Base-by-base conservation (phyloP, 2,113 vertebrate species). In the Narcine bancroftii region DNA sequence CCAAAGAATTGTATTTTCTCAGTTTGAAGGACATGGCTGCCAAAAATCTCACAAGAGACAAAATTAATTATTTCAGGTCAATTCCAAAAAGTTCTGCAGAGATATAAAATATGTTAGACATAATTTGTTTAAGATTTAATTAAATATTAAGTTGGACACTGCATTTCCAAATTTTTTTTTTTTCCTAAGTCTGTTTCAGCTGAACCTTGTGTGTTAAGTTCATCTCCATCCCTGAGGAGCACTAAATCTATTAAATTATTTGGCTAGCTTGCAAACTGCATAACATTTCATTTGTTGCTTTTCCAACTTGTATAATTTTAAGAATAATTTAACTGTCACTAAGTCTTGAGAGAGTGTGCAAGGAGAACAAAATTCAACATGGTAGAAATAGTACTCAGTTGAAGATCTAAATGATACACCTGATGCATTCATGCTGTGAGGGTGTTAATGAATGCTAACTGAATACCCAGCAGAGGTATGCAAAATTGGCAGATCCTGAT, bases 101-200 rank as follows among this genome's bases (percentile, higher is more conserved):
- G 53, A 63, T 87, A 21, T 53, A 87, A 87, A 87, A 60, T n/a
- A 56, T 87, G n/a, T 63, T 56, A 50, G 79, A 85, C 79, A 56
- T 85, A 53, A 87, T 87, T 60, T 19, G 11, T 87, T 87, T 60
- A 21, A 36, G 17, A 87, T 60, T 63, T 36, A 36, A 21, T 36
- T 15, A 53, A 36, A n/a, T 21, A 56, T 60, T 60, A 87, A 60
- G 10, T 87, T n/a, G n/a, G 81, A 87, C 36, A 19, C 50, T 36
- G 36, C 56, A 63, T 87, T 87, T 19, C 6, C 15, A 87, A 60
- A 60, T 60, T 26, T 60, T 39, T 87, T 36, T 87, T 33, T 87
- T 5, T 60, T 36, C 36, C 17, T 56, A 60, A 60, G 36, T 87
- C 53, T 87, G 33, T 60, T 87, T 60, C 36, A 87, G 50, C 81